phyloP scores from a whole-genome alignment of 2,797 vertebrate genomes.

The Spea hammondii region DNA sequence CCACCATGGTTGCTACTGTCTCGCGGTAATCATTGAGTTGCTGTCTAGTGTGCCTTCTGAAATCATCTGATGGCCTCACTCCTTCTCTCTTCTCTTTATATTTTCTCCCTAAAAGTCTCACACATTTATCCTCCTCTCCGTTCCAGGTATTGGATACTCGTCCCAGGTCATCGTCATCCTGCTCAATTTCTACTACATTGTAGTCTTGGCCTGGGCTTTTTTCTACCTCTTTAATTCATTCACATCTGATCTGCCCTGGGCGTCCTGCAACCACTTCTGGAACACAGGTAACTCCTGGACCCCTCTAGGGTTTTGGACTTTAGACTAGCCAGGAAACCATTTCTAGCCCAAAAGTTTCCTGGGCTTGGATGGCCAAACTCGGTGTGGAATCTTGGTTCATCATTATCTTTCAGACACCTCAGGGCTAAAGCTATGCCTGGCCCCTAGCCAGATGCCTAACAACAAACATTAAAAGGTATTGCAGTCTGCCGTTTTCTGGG shows the following conservation, averaged over 20 bases:
- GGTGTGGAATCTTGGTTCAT: no score
- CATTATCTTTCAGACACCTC: no score
- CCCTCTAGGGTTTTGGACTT: not conserved
- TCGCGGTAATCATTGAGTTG: no score
- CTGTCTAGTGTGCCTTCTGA: no score
- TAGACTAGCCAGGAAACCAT: no score
- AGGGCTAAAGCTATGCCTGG: no score
- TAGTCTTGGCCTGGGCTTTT: conserved; percentile 34
- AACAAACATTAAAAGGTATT: no score
- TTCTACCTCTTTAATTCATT: conserved; percentile 83
- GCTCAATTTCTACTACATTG: conserved; percentile 38
- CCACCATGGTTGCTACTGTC: no score
- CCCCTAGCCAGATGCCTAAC: no score
- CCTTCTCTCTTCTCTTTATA: not conserved
- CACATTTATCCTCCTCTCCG: not conserved
- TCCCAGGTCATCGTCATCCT: conserved; percentile 82
- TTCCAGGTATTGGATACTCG: conserved; percentile 89
- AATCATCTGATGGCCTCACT: not conserved
- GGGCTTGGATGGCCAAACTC: no score
- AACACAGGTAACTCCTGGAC: conserved; percentile 79
- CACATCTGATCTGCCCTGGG: conserved; percentile 87
- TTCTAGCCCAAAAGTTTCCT: no score
- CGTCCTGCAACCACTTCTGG: conserved; percentile 90
- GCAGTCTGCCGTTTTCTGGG: no score
- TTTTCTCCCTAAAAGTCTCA: not conserved